These are phyloP conservation scores for Semnornis frantzii DNA, from an alignment of 2,113 vertebrate genomes.

Conservation along the genomic window DNA sequence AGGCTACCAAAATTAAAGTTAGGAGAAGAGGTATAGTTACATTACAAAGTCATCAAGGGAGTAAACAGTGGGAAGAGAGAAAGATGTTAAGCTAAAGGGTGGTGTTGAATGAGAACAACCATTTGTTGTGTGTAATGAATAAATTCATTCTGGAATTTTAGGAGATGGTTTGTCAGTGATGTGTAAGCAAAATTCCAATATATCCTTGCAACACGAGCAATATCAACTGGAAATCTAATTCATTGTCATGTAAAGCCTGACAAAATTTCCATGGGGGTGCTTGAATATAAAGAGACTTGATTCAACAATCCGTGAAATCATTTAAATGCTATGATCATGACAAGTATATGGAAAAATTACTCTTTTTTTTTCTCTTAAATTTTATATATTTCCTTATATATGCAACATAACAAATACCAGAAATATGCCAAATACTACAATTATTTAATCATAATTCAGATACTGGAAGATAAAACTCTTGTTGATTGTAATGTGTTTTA, in stretches of 20 bases:
- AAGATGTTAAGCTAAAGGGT: not conserved
- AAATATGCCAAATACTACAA: not conserved
- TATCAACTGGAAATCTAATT: not conserved
- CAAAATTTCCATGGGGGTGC: not conserved
- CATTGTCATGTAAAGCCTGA: not conserved
- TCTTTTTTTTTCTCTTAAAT: not conserved
- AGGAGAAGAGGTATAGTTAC: not conserved
- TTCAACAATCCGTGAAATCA: not conserved
- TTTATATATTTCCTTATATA: not conserved
- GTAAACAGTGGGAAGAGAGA: not conserved
- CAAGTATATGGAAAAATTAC: not conserved
- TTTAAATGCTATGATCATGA: not conserved
- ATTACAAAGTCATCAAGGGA: not conserved
- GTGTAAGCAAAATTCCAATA: not conserved
- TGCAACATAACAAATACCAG: not conserved
- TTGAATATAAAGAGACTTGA: not conserved
- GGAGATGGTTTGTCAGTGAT: not conserved
- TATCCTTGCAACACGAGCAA: not conserved
- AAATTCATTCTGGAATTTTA: not conserved
- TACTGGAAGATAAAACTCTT: slow-evolving; percentile 12
- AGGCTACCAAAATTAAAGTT: not conserved
- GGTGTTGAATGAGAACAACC: not conserved
- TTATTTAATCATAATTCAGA: not conserved
- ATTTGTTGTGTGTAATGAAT: not conserved
- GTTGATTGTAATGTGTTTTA: not conserved